Evolutionary conservation across 2,888 invertebrate species (phyloP), one percentile per base, ranked within the genome.

Genomic region (Caenorhabditis zanzibari): DNA sequence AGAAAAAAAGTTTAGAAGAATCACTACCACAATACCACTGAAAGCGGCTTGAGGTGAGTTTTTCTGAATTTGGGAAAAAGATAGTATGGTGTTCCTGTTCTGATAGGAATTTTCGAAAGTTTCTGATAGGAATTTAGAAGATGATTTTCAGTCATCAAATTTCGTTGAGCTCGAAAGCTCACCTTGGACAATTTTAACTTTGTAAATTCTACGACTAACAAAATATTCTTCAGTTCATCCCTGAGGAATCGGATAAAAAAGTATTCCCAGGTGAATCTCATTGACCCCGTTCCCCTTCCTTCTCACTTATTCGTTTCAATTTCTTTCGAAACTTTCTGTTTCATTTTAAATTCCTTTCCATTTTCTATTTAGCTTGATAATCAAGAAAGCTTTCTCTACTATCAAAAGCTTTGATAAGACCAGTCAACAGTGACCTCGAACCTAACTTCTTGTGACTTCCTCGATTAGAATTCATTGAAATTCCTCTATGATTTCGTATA

Each of bases 261-360:
- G 49, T 35, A 69, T 58, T 69, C 58, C 10, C 28, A 35, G 28
- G 47, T 76, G 76, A 68, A 76, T 76, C 76, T 76, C 68, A 61
- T 76, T 76, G 76, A 52, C 76, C 76, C 64, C 28, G 16, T 66
- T 75, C 32, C 24, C 38, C 3, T 52, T 56, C 14, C 3, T 38
- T 16, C 16, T 49, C 10, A 14, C 52, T 24, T 61, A 28, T 61
- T 61, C 61, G 26, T 63, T 63, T 63, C 68, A 24, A 38, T 68
- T 52, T 52, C 32, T 54, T 63, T 41, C n/a, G n/a, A 61, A 63
- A 26, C n/a, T 38, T 44, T 26, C 41, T 44, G 44, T 63, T 61
- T 61, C 61, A 12, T 47, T 58, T 71, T n/a, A 26, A 47, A 24
- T 44, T 44, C 28, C n/a, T n/a, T 24, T n/a, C 16, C 0, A 35